These are phyloP conservation scores for Dolomedes plantarius DNA, from an alignment of 2,888 invertebrate species.

Conservation along the genomic window DNA sequence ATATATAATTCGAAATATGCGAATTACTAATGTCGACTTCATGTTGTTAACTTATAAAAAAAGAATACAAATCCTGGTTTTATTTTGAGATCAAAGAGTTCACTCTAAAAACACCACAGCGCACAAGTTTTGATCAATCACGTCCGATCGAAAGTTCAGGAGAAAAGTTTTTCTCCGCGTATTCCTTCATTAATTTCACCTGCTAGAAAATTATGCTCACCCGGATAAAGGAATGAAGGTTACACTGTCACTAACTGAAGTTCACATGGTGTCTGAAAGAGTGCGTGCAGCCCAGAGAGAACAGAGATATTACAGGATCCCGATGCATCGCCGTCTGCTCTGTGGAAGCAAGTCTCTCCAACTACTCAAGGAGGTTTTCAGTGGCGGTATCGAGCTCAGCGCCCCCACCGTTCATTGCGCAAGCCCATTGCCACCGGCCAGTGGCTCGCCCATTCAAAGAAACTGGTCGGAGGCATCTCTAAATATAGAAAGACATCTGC, in stretches of 20 bases:
- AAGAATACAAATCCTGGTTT: too few relatives aligned
- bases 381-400: constrained; percentile 17
- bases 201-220: too few relatives aligned
- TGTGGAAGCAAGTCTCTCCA: constrained; percentile 24
- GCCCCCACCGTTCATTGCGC: constrained; percentile 23
- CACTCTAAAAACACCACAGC: too few relatives aligned
- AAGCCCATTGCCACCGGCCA: constrained; percentile 36
- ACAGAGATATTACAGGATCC: not conserved
- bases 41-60: not conserved
- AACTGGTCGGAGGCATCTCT: constrained; percentile 19
- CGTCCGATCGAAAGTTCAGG: too few relatives aligned
- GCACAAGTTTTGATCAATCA: too few relatives aligned
- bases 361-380: constrained; percentile 31
- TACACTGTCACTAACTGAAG: not conserved
- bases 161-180: too few relatives aligned
- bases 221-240: too few relatives aligned
- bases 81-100: too few relatives aligned
- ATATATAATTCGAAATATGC: not conserved
- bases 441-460: constrained; percentile 52
- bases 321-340: constrained; percentile 19
- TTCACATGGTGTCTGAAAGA: not conserved
- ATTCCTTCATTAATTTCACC: too few relatives aligned
- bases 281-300: not conserved
- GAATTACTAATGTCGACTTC: not conserved
- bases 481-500: constrained; percentile 55